Evolutionary conservation across 2,797 vertebrate genomes (phyloP).

Genomic region (Tokudaia muenninki): DNA sequence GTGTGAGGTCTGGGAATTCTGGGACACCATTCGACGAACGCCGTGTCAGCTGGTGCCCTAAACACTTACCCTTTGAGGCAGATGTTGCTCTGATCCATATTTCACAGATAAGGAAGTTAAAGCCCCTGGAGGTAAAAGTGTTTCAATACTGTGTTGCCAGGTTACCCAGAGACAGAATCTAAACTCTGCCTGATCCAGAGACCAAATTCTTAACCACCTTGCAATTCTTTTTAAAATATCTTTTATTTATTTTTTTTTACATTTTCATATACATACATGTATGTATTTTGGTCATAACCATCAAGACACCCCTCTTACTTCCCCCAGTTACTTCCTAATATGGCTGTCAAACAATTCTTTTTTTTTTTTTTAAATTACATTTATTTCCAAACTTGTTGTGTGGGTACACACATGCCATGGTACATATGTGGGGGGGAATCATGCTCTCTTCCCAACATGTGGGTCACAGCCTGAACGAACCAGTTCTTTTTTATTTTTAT

Average conservation of each 20-base stretch:
- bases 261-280: background rate
- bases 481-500: background rate
- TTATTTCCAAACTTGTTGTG: background rate
- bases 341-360: background rate
- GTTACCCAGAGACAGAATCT: background rate
- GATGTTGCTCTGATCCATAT: background rate
- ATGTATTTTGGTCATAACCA: background rate
- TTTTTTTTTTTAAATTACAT: background rate
- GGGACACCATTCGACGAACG: background rate
- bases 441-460: background rate
- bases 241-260: background rate
- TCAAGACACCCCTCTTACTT: background rate
- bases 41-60: background rate
- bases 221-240: background rate
- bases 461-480: too few species aligned
- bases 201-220: background rate
- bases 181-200: background rate
- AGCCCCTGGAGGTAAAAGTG: background rate
- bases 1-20: background rate
- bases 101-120: background rate
- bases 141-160: rapidly evolving
- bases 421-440: background rate
- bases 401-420: background rate
- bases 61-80: background rate
- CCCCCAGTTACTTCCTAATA: background rate